Evolutionary conservation across 2,888 invertebrate species (phyloP).

Genomic region (Fragum sueziense): DNA sequence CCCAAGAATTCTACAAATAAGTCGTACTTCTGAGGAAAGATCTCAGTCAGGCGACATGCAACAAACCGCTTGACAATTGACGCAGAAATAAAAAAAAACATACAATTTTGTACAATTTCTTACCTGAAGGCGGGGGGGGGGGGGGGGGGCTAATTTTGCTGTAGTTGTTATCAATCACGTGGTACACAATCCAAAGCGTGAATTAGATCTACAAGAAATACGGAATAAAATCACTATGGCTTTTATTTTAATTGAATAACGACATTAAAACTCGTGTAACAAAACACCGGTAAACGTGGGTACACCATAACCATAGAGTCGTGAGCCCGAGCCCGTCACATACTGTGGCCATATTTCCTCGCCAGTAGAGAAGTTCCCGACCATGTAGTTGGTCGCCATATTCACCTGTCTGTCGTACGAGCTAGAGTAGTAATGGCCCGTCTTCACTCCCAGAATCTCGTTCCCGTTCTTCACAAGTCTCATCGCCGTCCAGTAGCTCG

Average conservation of each 20-base stretch:
- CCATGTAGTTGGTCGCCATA: constrained; percentile 50
- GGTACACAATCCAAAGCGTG: no score
- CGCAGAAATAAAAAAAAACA: no score
- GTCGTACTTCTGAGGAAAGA: no score
- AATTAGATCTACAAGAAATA: no score
- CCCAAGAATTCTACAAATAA: no score
- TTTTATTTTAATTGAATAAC: not conserved
- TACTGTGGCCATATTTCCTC: constrained; percentile 53
- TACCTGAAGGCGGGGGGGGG: no score
- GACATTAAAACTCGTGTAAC: constrained; percentile 46
- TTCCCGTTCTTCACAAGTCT: constrained; percentile 43
- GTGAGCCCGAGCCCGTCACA: constrained; percentile 26
- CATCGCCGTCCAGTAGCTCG: constrained; percentile 42
- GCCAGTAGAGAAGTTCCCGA: constrained; percentile 42
- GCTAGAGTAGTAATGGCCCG: constrained; percentile 35
- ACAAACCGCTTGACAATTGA: no score
- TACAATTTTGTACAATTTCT: no score
- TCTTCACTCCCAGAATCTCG: constrained; percentile 37
- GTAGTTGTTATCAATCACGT: no score
- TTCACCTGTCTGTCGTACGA: constrained; percentile 42
- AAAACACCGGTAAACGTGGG: constrained; percentile 50
- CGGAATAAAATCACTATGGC: not conserved
- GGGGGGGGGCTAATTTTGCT: no score
- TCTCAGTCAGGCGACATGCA: no score
- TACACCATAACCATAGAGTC: constrained; percentile 43